Percentiles rank a stretch among this genome's conserved stretches.
phyloP scores from a whole-genome alignment of 2,113 vertebrate genomes.

The Capricornis sumatraensis region DNA sequence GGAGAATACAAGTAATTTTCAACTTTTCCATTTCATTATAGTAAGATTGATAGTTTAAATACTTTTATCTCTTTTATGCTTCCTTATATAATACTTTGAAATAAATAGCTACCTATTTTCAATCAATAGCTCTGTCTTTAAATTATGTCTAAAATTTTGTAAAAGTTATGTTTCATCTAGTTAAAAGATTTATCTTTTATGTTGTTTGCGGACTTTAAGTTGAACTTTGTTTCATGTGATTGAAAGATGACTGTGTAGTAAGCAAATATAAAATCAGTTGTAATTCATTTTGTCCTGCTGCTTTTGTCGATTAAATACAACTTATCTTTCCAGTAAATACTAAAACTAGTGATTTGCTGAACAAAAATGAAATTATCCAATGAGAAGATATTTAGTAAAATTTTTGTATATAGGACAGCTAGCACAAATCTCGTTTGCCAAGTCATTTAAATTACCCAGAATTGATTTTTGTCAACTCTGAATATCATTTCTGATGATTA shows the following conservation, averaged over 20 bases:
- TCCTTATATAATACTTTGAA: not conserved
- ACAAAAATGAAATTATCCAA: constrained; percentile 27
- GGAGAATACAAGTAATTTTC: not conserved
- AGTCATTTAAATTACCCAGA: constrained; percentile 7
- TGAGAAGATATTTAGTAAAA: not conserved
- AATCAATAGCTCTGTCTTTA: not conserved
- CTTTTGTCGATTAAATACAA: constrained; percentile 15
- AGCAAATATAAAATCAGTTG: constrained; percentile 50
- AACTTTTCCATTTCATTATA: not conserved
- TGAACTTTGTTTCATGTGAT: constrained; percentile 11
- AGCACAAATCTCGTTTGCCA: not conserved
- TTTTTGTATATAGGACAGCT: not conserved
- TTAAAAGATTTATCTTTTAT: not conserved
- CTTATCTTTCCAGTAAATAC: constrained; percentile 21
- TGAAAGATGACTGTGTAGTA: not conserved
- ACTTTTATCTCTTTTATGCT: not conserved
- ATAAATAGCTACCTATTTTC: not conserved
- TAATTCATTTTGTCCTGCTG: constrained; percentile 23
- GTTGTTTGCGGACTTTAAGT: constrained; percentile 7
- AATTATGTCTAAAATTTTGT: constrained; percentile 6
- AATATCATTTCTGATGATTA: not conserved
- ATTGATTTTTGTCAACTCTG: not conserved
- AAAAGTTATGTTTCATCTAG: constrained; percentile 3
- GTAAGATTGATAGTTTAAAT: not conserved
- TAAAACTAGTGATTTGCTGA: constrained; percentile 10